These are phyloP conservation scores for Corythornis madagascariensis DNA, from an alignment of 2,113 vertebrate species.

Conservation along the genomic window DNA sequence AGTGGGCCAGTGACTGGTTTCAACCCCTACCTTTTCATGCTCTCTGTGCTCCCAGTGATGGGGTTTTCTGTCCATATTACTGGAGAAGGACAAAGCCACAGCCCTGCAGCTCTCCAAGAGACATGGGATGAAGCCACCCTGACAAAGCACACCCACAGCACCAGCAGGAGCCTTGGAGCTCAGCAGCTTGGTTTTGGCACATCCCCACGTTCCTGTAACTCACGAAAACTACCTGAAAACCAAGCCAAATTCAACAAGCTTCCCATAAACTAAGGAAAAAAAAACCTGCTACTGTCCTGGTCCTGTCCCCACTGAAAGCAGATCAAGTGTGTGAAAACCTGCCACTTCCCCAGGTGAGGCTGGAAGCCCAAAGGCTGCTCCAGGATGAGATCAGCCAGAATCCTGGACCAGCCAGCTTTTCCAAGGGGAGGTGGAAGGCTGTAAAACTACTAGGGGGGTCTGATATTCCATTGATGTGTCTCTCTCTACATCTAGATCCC, in stretches of 20 bases:
- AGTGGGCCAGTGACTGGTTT: not conserved
- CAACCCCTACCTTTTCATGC: not conserved
- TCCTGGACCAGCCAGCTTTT: not conserved
- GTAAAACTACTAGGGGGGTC: not conserved
- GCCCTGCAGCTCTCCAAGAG: not conserved
- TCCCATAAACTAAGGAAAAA: not conserved
- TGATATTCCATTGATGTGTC: not conserved
- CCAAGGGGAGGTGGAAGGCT: not conserved
- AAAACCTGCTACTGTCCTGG: not conserved
- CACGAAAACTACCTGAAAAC: not conserved
- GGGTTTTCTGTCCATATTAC: not conserved
- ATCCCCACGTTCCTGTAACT: not conserved
- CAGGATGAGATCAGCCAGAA: not conserved
- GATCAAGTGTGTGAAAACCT: not conserved
- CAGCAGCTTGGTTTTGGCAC: not conserved
- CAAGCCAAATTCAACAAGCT: not conserved
- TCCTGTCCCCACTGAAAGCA: not conserved
- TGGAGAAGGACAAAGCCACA: not conserved
- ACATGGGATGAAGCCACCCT: not conserved
- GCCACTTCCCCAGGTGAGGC: not conserved
- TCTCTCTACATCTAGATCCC: not conserved
- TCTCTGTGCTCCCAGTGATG: not conserved
- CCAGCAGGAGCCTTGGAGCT: not conserved
- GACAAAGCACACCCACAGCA: not conserved
- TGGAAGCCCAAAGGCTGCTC: not conserved